These are phyloP conservation scores for Dorcus hopei DNA, from an alignment of 2,888 invertebrate species.

Conservation along the genomic window DNA sequence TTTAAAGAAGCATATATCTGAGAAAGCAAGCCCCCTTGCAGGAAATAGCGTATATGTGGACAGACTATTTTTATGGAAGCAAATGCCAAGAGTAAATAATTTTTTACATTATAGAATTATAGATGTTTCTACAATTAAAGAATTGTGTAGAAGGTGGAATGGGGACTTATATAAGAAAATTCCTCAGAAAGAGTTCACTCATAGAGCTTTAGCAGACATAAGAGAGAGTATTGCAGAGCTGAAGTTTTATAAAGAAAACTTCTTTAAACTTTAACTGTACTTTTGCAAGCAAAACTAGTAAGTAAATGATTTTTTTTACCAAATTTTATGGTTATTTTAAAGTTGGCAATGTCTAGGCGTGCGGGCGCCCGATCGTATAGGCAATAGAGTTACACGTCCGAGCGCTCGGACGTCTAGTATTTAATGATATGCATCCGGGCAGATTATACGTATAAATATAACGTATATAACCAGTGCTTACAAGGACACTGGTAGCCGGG, in stretches of 20 bases:
- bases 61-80: slow-evolving; percentile 72
- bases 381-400: too few species aligned
- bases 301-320: neutral
- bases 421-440: too few species aligned
- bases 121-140: slow-evolving; percentile 89
- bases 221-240: slow-evolving; percentile 82
- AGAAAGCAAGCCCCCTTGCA: slow-evolving; percentile 70
- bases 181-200: slow-evolving; percentile 63
- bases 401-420: too few species aligned
- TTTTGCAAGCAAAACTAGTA: neutral
- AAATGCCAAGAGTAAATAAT: slow-evolving; percentile 74
- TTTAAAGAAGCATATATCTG: slow-evolving; percentile 57
- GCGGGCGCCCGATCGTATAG: too few species aligned
- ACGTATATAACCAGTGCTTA: too few species aligned
- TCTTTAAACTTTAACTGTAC: slow-evolving; percentile 53
- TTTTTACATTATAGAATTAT: slow-evolving; percentile 90
- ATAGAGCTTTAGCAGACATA: slow-evolving; percentile 81
- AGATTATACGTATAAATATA: too few species aligned
- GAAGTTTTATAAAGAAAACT: slow-evolving; percentile 67
- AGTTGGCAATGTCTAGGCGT: too few species aligned
- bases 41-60: slow-evolving; percentile 91
- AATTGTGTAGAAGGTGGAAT: slow-evolving; percentile 78
- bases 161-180: slow-evolving; percentile 55
- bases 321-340: neutral
- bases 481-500: too few species aligned